These are phyloP conservation scores for Diadumene lineata DNA, from an alignment of 92 coral and sea anemone species.

Conservation along the genomic window DNA sequence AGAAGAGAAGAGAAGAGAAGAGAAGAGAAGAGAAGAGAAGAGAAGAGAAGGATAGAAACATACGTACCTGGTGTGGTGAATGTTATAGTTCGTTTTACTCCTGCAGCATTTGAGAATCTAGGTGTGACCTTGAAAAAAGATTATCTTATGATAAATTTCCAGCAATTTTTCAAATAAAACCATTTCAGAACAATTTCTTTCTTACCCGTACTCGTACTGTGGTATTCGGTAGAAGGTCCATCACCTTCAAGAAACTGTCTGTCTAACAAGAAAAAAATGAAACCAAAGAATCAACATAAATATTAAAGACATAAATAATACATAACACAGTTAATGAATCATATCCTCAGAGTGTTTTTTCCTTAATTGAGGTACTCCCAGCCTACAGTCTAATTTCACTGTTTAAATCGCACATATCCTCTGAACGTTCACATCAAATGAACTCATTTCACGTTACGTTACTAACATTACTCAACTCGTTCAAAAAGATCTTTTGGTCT, in stretches of 20 bases:
- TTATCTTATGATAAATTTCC: not conserved
- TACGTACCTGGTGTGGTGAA: conserved; percentile 32
- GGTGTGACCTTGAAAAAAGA: conserved; percentile 3
- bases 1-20: not conserved
- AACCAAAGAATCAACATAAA: not conserved
- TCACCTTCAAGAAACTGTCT: not conserved
- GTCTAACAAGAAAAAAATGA: not conserved
- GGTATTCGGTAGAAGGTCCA: conserved; percentile 12
- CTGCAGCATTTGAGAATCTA: conserved; percentile 8
- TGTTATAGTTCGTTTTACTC: not conserved
- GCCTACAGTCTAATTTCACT: too few species aligned
- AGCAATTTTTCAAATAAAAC: not conserved
- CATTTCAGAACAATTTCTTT: not conserved
- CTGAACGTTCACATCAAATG: too few species aligned
- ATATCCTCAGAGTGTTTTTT: not conserved
- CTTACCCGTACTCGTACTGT: conserved; percentile 29
- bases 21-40: not conserved
- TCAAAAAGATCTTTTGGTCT: too few species aligned
- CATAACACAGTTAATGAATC: not conserved
- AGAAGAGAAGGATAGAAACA: not conserved
- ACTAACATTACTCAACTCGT: too few species aligned
- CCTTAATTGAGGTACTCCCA: too few species aligned
- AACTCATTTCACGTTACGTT: too few species aligned
- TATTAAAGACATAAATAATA: not conserved
- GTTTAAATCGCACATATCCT: too few species aligned